Base-by-base conservation (phyloP, 2,888 invertebrate species). In the Nephrocerus scutellatus region DNA sequence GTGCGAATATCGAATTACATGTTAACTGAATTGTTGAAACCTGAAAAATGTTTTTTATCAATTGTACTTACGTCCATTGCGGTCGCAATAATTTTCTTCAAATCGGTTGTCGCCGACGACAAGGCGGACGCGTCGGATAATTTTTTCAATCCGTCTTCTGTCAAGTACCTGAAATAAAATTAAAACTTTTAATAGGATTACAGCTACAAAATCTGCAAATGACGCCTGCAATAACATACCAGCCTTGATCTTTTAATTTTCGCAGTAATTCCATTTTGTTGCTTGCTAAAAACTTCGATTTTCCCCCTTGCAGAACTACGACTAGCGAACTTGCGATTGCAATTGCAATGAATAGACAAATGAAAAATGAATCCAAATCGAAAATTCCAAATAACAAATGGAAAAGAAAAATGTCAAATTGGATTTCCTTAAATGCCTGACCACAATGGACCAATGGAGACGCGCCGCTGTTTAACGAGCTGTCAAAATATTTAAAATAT, bases 31-130 rank as follows among this genome's bases (percentile, higher is more conserved):
- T n/a, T 26, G 26, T 12, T 6, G 13, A 14, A 18, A 14, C 12
- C 15, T 29, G 18, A 29, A 29, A 14, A 14, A 15, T 9, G 15
- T 14, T 15, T 14, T 15, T 5, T n/a, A 16, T 29, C 13, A 33
- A 24, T 39, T 4, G 10, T 32, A 76, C 81, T 76, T 70, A 85
- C 85, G 66, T 85, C 80, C 58, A 82, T 67, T 41, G 83, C 81
- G 62, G 74, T 75, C 56, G 77, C 74, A 43, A 76, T 71, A 45
- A 84, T 70, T 56, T 73, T 73, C 56, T 76, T 74, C 53, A 74
- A 64, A 67, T 86, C 82, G 45, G 72, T 70, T 56, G 77, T 72
- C 59, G 68, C 71, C n/a, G 23, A n/a, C 23, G 22, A 16, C 16
- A 10, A 15, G 18, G 40, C 23, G 44, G 75, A 78, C 65, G 76